Percentiles rank a stretch among this genome's conserved stretches.
phyloP scores from a whole-genome alignment of 2,113 vertebrate genomes.

The Suncus etruscus region DNA sequence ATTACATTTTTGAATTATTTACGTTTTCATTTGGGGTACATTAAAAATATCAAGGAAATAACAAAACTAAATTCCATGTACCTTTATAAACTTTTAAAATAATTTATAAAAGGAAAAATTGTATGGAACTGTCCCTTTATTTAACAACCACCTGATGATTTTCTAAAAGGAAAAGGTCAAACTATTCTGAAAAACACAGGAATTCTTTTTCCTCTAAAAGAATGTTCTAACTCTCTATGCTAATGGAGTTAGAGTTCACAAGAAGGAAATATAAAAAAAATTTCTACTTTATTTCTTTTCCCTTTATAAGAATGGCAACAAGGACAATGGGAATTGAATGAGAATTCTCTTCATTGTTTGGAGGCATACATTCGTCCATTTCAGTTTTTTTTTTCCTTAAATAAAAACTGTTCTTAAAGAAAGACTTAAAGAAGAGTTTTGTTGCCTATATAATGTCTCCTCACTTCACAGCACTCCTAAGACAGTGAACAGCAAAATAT shows the following conservation, averaged over 20 bases:
- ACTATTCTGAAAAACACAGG: background rate
- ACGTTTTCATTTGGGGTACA: too few species aligned
- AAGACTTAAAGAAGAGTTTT: background rate
- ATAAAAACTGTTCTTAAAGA: too few species aligned
- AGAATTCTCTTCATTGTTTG: background rate
- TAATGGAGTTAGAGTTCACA: background rate
- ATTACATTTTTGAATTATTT: background rate
- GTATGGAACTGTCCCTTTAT: background rate
- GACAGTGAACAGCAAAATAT: background rate
- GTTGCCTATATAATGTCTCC: background rate
- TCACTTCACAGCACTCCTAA: background rate
- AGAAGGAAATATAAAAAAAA: background rate
- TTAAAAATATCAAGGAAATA: background rate
- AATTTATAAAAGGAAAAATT: background rate
- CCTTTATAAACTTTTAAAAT: background rate
- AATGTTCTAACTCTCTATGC: background rate
- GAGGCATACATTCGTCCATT: background rate
- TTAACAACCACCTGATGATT: accelerated
- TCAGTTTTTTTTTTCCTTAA: background rate
- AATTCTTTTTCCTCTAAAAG: background rate
- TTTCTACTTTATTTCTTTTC: background rate
- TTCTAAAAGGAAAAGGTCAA: background rate
- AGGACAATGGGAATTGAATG: background rate
- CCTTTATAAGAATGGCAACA: background rate
- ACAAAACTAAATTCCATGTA: background rate